Percentiles rank a stretch among this genome's conserved stretches.
Evolutionary conservation across 2,797 vertebrate genomes (phyloP).

Genomic region (Pelobates cultripes): DNA sequence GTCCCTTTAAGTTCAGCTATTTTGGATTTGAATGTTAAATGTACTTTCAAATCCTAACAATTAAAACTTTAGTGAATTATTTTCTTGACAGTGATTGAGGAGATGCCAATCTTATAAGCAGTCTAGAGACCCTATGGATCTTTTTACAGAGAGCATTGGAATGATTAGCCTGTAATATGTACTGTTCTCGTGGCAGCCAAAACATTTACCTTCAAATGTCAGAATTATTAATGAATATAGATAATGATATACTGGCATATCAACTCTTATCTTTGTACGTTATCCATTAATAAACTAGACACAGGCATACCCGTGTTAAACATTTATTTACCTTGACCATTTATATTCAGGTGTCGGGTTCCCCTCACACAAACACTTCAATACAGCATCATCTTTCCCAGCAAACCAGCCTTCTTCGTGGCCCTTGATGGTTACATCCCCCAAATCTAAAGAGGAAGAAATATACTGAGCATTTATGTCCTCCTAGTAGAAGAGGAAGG

Average conservation of each 20-base stretch:
- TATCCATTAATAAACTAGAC: too few species aligned
- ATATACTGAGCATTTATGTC: neutral
- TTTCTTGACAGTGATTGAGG: too few species aligned
- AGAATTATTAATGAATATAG: neutral
- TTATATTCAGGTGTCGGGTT: constrained; percentile 83
- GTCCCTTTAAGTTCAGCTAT: too few species aligned
- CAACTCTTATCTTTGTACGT: neutral
- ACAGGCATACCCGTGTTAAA: too few species aligned
- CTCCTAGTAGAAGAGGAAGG: too few species aligned
- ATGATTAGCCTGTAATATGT: too few species aligned
- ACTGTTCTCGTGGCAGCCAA: neutral
- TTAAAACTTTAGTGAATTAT: too few species aligned
- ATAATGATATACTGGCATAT: neutral
- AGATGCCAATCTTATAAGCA: too few species aligned
- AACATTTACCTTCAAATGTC: neutral
- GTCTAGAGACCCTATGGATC: too few species aligned
- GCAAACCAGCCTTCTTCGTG: constrained; percentile 75
- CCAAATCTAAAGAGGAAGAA: constrained; percentile 72
- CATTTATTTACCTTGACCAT: constrained; percentile 81
- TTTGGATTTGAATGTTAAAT: too few species aligned
- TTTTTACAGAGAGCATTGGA: too few species aligned
- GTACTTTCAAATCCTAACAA: too few species aligned
- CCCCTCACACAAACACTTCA: constrained; percentile 82
- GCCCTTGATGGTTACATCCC: constrained; percentile 77
- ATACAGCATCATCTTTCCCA: constrained; percentile 74